A percentile compares a stretch with the other conserved stretches of the same genome.
These are phyloP conservation scores for Lasioglossum baleicum DNA, from an alignment of 1,140 invertebrate genomes.

Conservation along the genomic window DNA sequence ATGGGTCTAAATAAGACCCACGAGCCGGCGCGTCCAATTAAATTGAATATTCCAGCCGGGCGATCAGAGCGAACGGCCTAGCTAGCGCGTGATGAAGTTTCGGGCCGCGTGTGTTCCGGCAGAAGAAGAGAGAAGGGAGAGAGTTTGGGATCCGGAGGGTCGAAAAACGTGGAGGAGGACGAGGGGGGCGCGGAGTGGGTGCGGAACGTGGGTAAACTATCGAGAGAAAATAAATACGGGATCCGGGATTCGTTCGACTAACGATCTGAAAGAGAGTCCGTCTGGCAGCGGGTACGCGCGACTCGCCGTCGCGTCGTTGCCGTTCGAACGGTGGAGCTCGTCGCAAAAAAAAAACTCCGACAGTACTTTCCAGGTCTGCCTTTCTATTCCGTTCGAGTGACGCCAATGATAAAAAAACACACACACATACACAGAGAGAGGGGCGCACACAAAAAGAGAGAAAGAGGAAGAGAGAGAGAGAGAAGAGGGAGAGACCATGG, in stretches of 20 bases:
- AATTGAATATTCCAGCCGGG: too few species aligned
- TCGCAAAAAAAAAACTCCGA: conserved; percentile 12
- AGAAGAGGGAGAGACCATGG: not conserved
- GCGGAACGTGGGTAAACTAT: conserved; percentile 49
- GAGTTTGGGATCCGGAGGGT: not conserved
- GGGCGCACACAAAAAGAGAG: too few species aligned
- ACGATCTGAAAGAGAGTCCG: conserved; percentile 51
- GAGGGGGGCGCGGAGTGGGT: not conserved
- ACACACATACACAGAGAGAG: not conserved
- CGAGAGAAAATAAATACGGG: conserved; percentile 63
- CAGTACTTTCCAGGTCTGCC: conserved; percentile 34
- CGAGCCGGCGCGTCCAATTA: not conserved
- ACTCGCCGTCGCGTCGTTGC: conserved; percentile 12
- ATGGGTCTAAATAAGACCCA: not conserved
- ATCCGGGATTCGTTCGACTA: conserved; percentile 67
- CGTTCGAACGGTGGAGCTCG: conserved; percentile 26
- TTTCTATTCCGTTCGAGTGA: conserved; percentile 34
- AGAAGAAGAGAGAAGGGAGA: not conserved
- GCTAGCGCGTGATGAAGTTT: conserved; percentile 25
- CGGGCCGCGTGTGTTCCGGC: conserved; percentile 18
- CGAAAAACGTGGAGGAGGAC: not conserved
- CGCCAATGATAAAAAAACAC: not conserved
- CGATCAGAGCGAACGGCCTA: not conserved
- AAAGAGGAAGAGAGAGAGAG: not conserved
- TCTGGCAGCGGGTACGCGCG: conserved; percentile 22